Evolutionary conservation across 2,888 invertebrate genomes (phyloP), one percentile per base, ranked within the genome.

Genomic region (Dynastes hyllus): DNA sequence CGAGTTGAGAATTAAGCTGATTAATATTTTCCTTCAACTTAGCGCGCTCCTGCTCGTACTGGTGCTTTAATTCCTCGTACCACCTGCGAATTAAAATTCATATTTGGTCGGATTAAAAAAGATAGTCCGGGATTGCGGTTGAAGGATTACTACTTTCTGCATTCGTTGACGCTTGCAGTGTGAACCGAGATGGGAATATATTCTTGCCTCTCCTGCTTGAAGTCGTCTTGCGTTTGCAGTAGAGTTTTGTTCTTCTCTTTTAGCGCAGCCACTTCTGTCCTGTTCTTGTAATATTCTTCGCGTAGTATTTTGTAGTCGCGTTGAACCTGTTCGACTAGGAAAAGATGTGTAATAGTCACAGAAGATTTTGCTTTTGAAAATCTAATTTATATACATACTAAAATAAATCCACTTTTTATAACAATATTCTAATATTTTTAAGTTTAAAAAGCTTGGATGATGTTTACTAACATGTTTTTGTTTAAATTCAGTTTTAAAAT

Each of bases 11-110:
- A 80, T 89, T 90, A 51, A 92, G 86, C 76, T 90, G 90, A 77
- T 89, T 90, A 8, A 92, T 85, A 69, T 91, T 91, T 67, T 91
- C 90, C 1, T 88, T 88, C 65, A 94, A 88, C 75, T 92, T 91
- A n/a, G 90, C 90, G 65, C 92, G 92, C 80, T 96, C 96, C 82
- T 91, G 91, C 67, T 92, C 92, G 85, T 95, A 95, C 80, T 95
- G 94, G 50, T 90, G 89, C 85, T 95, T 95, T 1, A 96, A 87
- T 84, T 96, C 95, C 87, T 95, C 95, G 81, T 95, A 91, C 84
- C 95, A 90, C 77, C 93, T 93, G 83, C 66, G 88, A 69, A 29
- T 69, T 27, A 69, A 69, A 27, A 27, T 37, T 50, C 9, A 69
- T 27, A 69, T 51, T 27, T 45, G 22, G 45, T 22, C 16, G 22